Conservation (phyloP, 2,888 invertebrate genomes). For the Acronicta leporina region DNA sequence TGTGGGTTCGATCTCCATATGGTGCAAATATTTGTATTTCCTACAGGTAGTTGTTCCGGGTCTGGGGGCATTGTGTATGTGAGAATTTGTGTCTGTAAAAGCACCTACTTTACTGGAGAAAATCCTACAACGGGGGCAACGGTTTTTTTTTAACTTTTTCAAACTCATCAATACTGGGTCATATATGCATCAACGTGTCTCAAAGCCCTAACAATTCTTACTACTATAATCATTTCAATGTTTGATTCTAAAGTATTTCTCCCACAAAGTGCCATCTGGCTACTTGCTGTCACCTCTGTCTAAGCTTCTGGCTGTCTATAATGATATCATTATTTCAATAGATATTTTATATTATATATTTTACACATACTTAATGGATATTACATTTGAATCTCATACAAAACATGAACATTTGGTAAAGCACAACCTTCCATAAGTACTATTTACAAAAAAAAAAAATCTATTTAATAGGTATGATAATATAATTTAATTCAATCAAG, state of each 20-base stretch:
- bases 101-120: too few species aligned
- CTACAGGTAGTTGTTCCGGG: too few species aligned
- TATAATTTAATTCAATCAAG: too few species aligned
- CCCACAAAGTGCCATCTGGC: conserved; percentile 73
- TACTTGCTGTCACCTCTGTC: conserved; percentile 39
- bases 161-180: not conserved
- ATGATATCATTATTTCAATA: conserved; percentile 26
- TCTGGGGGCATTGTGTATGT: too few species aligned
- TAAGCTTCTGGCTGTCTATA: conserved; percentile 34
- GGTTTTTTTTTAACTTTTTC: too few species aligned
- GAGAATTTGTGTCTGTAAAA: too few species aligned
- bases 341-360: not conserved
- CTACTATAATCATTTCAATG: not conserved
- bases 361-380: conserved; percentile 3
- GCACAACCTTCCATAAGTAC: too few species aligned
- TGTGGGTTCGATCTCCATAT: too few species aligned
- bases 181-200: not conserved
- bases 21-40: too few species aligned
- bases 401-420: not conserved
- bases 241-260: conserved; percentile 58
- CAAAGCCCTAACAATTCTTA: not conserved
- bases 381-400: conserved; percentile 27
- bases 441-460: not conserved
- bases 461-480: too few species aligned
- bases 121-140: too few species aligned